These are phyloP conservation scores for Chrysomela aeneicollis DNA, from an alignment of 2,888 invertebrate species.

Conservation along the genomic window DNA sequence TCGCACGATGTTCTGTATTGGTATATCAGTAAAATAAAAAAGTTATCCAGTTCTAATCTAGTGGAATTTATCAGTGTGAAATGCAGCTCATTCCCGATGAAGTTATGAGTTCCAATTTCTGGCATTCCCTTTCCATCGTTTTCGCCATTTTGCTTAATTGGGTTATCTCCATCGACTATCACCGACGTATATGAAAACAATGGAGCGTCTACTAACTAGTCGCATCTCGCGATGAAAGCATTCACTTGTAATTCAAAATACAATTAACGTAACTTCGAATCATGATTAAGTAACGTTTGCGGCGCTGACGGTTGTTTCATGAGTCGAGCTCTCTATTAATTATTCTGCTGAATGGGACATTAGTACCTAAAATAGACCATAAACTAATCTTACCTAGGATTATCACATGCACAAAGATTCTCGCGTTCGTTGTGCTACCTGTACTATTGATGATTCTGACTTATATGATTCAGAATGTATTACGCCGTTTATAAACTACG, in stretches of 20 bases:
- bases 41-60: too few relatives aligned
- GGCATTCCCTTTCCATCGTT: constrained; percentile 7
- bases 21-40: too few relatives aligned
- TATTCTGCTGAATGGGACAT: constrained; percentile 23
- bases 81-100: too few relatives aligned
- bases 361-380: constrained; percentile 31
- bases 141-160: constrained; percentile 5
- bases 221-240: constrained; percentile 36
- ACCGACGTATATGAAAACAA: constrained; percentile 24
- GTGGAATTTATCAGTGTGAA: too few relatives aligned
- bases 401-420: neutral
- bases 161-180: constrained; percentile 11
- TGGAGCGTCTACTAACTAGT: constrained; percentile 31
- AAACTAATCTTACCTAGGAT: constrained; percentile 18
- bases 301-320: constrained; percentile 33
- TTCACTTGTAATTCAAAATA: constrained; percentile 42
- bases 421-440: too few relatives aligned
- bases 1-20: too few relatives aligned
- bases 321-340: neutral
- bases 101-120: neutral
- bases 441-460: too few relatives aligned
- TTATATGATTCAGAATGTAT: too few relatives aligned
- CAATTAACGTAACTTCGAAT: constrained; percentile 41
- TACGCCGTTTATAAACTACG: too few relatives aligned
- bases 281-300: constrained; percentile 40